phyloP scores from a whole-genome alignment of 2,113 vertebrate genomes.

The Podiceps cristatus region DNA sequence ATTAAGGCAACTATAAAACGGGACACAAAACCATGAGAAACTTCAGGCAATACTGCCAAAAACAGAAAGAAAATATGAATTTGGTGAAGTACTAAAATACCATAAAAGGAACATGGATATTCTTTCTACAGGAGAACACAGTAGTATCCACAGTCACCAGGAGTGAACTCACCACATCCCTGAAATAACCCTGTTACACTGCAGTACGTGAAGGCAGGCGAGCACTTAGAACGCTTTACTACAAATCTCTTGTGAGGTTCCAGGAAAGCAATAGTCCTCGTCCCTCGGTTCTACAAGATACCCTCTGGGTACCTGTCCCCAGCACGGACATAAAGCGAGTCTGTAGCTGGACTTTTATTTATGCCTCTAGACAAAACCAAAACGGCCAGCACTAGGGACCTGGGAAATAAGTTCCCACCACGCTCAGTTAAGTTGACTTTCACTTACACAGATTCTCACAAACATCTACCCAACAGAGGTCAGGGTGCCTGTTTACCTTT shows the following conservation, averaged over 20 bases:
- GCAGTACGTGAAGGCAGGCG: background rate
- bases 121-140: background rate
- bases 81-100: background rate
- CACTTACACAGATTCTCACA: background rate
- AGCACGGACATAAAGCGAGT: background rate
- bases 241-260: background rate
- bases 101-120: background rate
- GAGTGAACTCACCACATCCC: background rate
- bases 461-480: background rate
- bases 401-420: background rate
- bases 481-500: background rate
- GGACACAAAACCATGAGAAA: background rate
- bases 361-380: background rate
- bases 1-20: background rate
- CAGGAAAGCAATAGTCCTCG: background rate
- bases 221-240: background rate
- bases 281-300: background rate
- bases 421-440: background rate
- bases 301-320: too few species aligned
- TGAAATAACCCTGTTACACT: background rate
- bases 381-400: background rate
- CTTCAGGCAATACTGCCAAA: slow-evolving; percentile 26
- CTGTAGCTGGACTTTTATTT: background rate
- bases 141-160: background rate
- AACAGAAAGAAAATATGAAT: background rate